These are phyloP conservation scores for Meteorus colon DNA, from an alignment of 2,888 invertebrate species.

Conservation along the genomic window DNA sequence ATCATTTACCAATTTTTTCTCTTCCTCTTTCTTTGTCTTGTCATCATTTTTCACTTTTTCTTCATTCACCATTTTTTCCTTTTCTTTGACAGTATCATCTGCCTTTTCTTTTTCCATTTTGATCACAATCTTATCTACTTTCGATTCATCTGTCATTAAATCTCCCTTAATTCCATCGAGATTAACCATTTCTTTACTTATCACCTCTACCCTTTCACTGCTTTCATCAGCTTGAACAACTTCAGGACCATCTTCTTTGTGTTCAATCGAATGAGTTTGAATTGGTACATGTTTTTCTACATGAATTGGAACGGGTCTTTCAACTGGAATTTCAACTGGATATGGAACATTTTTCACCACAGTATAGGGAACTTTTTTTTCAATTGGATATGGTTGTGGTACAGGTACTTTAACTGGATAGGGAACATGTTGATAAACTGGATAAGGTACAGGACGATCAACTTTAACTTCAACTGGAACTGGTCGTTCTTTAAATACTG, in stretches of 20 bases:
- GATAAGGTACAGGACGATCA: slow-evolving; percentile 80
- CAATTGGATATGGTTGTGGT: slow-evolving; percentile 78
- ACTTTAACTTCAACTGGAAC: slow-evolving; percentile 79
- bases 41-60: background rate
- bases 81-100: background rate
- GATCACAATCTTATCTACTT: background rate
- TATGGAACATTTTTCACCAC: slow-evolving; percentile 77
- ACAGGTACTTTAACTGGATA: slow-evolving; percentile 80
- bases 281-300: slow-evolving; percentile 73
- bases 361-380: slow-evolving; percentile 63
- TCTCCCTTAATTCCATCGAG: background rate
- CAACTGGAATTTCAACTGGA: slow-evolving; percentile 79
- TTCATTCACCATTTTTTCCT: background rate
- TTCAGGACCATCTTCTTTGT: slow-evolving; percentile 27
- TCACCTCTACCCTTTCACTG: background rate
- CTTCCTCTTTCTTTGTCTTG: background rate
- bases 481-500: slow-evolving; percentile 83
- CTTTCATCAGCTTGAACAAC: slow-evolving; percentile 39
- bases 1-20: background rate
- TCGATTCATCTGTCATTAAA: background rate
- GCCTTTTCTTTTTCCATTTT: background rate
- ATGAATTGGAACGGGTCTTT: slow-evolving; percentile 70
- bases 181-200: background rate
- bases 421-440: slow-evolving; percentile 80
- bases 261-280: slow-evolving; percentile 59